Base-by-base conservation (phyloP, 2,113 vertebrate species). In the Gobio gobio region DNA sequence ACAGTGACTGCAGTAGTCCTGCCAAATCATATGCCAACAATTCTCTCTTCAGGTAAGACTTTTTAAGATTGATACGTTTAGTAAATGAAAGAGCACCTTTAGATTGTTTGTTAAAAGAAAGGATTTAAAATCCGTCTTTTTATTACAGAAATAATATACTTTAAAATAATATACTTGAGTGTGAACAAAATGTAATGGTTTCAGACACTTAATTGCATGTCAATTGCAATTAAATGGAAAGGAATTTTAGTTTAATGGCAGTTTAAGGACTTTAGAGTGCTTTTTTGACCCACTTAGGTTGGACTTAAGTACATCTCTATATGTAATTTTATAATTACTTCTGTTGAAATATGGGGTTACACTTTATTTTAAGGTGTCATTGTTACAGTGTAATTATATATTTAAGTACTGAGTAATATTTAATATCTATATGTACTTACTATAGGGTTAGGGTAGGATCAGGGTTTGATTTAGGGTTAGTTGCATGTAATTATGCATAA, bases 1-100 rank as follows among this genome's bases (percentile, higher is more conserved):
- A 96, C 1, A 91, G 87, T 14, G 94, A 97, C 92, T 99, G 98
- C 92, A 93, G 85, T 88, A 88, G 89, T 9, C 93, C 94, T 0
- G 85, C 91, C 0, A 93, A 94, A 85, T 76, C 92, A 0, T 56
- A 90, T 36, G 87, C 93, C 85, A 96, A 96, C 92, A 91, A 90
- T 76, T 96, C 95, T 82, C 94, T 99, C 90, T 98, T 98, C 95
- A 96, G 96, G 98, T 99, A 90, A 94, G 94, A 73, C n/a, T 51
- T 51, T 76, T 70, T 61, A 1, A 22, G 66, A n/a, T 10, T 70
- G 3, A 36, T 16, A 49, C 26, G 43, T 22, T 56, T 56, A 56
- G 54, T 74, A 24, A n/a, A 24, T 16, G 29, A 5, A 18, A 68
- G 36, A 68, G 64, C 64, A 24, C n/a, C 0, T 8, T 56, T 22